Evolutionary conservation across 2,888 invertebrate genomes (phyloP), one percentile per base, ranked within the genome.

Genomic region (Encarsia formosa): DNA sequence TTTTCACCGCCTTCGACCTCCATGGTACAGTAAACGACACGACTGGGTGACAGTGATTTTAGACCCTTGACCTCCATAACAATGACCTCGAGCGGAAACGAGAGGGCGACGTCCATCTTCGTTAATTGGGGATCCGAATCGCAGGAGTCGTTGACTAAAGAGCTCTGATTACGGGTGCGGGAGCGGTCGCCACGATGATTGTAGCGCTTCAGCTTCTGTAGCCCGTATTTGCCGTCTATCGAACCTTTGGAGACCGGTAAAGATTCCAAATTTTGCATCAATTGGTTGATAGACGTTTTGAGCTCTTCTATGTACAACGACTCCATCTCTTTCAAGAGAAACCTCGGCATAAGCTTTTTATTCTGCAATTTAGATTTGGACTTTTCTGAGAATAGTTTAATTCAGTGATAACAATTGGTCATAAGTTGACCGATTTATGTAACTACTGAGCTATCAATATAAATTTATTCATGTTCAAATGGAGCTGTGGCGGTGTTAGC

Each of bases 301-400:
- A 96, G 79, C 78, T 99, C 99, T 80, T 99, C 99, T 69, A 98
- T 89, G 80, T 96, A 99, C 70, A 99, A 83, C 47, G 94, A 93
- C 79, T 99, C 99, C 99, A 99, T 99, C 80, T 99, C 99, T 83
- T 99, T 99, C 65, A 99, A 84, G 60, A 99, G 96, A 81, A 99
- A 99, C 80, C 94, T 96, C 64, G 99, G 99, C 93, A 96, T 94
- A 69, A 97, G 77, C 78, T 95, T 94, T 65, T 94, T 88, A 76
- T 96, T 95, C 91, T 93, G 76, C 29, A 52, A 59, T n/a, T n/a
- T n/a, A n/a, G n/a, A n/a, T n/a, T n/a, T n/a, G n/a, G n/a, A n/a
- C n/a, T n/a, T n/a, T n/a, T n/a, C n/a, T n/a, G n/a, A n/a, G n/a
- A n/a, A n/a, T n/a, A n/a, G n/a, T n/a, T n/a, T n/a, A n/a, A n/a